These are phyloP conservation scores for Zophobas atratus DNA, from an alignment of 1,140 invertebrate species.

Conservation along the genomic window DNA sequence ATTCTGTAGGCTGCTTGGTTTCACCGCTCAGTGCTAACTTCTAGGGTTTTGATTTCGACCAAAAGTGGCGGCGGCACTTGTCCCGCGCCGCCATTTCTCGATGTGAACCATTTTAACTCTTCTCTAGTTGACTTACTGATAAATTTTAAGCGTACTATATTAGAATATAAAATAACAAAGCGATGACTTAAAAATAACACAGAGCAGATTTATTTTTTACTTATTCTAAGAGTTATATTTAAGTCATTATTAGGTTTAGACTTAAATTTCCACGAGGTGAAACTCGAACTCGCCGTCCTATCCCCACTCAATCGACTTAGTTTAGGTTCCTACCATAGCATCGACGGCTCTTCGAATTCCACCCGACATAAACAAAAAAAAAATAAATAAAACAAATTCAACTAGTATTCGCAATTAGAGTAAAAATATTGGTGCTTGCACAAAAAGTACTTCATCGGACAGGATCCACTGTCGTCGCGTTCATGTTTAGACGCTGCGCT, in stretches of 20 bases:
- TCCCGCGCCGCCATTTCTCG: constrained; percentile 30
- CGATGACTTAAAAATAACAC: constrained; percentile 33
- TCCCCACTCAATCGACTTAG: constrained; percentile 36
- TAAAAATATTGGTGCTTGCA: constrained; percentile 54
- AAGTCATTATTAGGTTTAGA: constrained; percentile 41
- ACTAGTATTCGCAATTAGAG: constrained; percentile 50
- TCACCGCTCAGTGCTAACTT: constrained; percentile 35
- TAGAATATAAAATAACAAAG: constrained; percentile 22
- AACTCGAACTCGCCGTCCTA: constrained; percentile 3
- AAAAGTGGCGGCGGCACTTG: constrained; percentile 19
- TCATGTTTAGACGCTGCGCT: constrained; percentile 10
- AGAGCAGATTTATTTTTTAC: constrained; percentile 43
- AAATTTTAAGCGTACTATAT: constrained; percentile 42
- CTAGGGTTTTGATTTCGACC: constrained; percentile 37
- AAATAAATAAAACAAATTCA: constrained; percentile 34
- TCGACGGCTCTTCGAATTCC: constrained; percentile 39
- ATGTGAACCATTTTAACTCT: constrained; percentile 43
- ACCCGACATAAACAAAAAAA: constrained; percentile 25
- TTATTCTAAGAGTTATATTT: constrained; percentile 39
- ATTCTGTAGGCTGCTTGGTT: constrained; percentile 32
- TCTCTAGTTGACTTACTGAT: constrained; percentile 40
- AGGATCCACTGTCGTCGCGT: constrained; percentile 4
- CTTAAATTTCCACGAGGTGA: constrained; percentile 35
- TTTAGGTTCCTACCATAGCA: constrained; percentile 16
- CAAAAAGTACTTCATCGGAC: constrained; percentile 31